Evolutionary conservation across 2,113 vertebrate species (phyloP), one percentile per base, ranked within the genome.

Genomic region (Mirza zaza): DNA sequence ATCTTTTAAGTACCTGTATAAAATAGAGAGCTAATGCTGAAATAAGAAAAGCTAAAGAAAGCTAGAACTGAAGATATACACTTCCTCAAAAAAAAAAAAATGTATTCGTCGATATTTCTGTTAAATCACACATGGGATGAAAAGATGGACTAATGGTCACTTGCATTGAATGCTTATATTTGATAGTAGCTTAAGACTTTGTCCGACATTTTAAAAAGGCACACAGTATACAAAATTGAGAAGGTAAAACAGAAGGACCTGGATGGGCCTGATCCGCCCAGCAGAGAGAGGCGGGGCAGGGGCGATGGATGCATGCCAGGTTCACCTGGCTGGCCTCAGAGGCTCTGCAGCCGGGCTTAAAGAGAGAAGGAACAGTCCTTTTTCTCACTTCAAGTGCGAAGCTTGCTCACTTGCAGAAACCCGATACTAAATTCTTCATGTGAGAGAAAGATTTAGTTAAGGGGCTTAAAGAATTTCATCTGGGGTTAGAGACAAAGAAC

Each of bases 261-360:
- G 9, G 29, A 15, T 2, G 12, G n/a, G 71, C 27, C 6, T 20
- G 18, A 34, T 2, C 17, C 29, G 23, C 7, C 14, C 0, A 32
- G 79, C 9, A 65, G 15, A 32, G 13, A 45, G 67, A n/a, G 3
- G 13, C 3, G 21, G 8, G 25, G 0, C 12, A 1, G 12, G 10
- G 61, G 42, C 5, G 83, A 20, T 0, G 0, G 2, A 0, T 0
- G 0, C 1, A 21, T 5, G 29, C 36, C 59, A 12, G 2, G 29
- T 4, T 61, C 39, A n/a, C 50, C 57, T 45, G 21, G 52, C 48
- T 11, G 18, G 27, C 11, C 34, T 7, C n/a, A 63, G 79, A 42
- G 2, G 23, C 50, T 52, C 61, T 23, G 42, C 87, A 48, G 2
- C 1, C 39, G 32, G 34, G 15, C n/a, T 82, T 27, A 65, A 23